Conservation (phyloP, 2,888 invertebrate species). For the Heliconius aoede region DNA sequence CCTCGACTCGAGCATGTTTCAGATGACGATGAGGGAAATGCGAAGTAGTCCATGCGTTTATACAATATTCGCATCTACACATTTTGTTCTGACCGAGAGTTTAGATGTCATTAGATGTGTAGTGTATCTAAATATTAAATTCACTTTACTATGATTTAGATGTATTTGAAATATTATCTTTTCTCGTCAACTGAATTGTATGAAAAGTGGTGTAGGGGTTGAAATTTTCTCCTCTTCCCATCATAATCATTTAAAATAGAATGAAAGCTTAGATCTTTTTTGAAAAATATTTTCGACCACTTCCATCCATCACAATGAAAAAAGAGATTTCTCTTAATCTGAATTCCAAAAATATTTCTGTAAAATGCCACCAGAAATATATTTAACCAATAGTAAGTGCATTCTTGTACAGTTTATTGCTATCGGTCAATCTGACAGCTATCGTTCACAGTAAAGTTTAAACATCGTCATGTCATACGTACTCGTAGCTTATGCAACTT, state of each 20-base stretch:
- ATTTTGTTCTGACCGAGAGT: background rate
- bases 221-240: background rate
- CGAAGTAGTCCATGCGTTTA: background rate
- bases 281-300: no score
- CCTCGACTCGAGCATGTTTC: slow-evolving; percentile 3
- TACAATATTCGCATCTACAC: background rate
- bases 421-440: slow-evolving; percentile 13
- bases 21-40: background rate
- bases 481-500: slow-evolving; percentile 5
- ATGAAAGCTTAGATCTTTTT: no score
- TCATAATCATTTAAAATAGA: no score
- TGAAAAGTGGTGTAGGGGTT: background rate
- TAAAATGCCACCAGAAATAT: background rate
- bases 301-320: no score
- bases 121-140: no score
- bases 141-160: background rate
- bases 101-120: background rate
- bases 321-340: background rate
- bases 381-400: no score
- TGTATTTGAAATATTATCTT: background rate
- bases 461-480: background rate
- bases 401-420: background rate
- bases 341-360: background rate
- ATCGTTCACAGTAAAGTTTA: background rate
- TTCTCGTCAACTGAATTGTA: background rate